A percentile compares a stretch with the other conserved stretches of the same genome.
These are phyloP conservation scores for Aphidoletes aphidimyza DNA, from an alignment of 2,888 invertebrate genomes.

Conservation along the genomic window DNA sequence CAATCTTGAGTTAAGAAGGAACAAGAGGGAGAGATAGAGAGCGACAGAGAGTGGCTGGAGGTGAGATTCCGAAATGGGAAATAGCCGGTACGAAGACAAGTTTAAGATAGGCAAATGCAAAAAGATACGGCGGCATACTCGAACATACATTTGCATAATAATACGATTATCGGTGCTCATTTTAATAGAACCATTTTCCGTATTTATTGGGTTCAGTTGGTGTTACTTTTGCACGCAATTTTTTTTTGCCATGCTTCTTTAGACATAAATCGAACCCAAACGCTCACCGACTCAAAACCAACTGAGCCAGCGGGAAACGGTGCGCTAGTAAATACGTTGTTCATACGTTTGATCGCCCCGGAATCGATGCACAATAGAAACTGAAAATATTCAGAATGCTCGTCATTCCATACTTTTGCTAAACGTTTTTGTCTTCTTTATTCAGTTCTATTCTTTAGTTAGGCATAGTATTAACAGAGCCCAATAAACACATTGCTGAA, in stretches of 20 bases:
- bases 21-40: not conserved
- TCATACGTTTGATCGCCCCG: not conserved
- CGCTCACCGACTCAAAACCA: not conserved
- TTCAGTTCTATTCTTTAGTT: constrained; percentile 20
- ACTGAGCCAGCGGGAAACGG: not conserved
- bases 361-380: constrained; percentile 11
- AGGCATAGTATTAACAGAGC: not conserved
- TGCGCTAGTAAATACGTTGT: not conserved
- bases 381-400: constrained; percentile 2
- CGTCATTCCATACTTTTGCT: constrained; percentile 21
- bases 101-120: constrained; percentile 10
- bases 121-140: constrained; percentile 40
- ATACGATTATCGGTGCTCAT: constrained; percentile 59
- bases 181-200: constrained; percentile 58
- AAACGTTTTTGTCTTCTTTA: constrained; percentile 5
- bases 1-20: not conserved
- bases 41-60: not conserved
- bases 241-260: not conserved
- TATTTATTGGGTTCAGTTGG: constrained; percentile 56
- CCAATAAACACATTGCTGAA: constrained; percentile 4
- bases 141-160: constrained; percentile 57
- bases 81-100: not conserved
- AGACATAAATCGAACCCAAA: not conserved
- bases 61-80: not conserved
- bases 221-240: constrained; percentile 55